Evolutionary conservation across 2,888 invertebrate genomes (phyloP).

Genomic region (Ophioninae sp.): DNA sequence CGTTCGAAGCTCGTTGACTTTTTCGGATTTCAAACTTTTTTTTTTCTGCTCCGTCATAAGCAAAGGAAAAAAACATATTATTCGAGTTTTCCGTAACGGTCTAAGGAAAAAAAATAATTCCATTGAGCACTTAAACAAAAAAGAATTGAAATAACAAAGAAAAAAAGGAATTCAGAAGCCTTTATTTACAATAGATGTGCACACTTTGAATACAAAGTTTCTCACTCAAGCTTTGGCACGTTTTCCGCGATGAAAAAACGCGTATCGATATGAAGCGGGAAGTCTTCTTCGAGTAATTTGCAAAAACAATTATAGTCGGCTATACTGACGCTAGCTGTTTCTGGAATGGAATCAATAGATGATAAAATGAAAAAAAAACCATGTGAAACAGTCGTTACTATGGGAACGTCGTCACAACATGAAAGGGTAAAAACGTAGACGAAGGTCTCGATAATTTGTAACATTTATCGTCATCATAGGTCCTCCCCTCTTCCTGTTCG

Average conservation of each 20-base stretch:
- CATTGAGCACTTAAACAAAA: no score
- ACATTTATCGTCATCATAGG: not conserved
- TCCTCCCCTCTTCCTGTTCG: not conserved
- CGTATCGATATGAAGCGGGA: not conserved
- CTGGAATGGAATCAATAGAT: slow-evolving; percentile 25
- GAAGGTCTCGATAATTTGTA: slow-evolving; percentile 7
- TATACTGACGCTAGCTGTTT: slow-evolving; percentile 25
- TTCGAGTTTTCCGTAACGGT: no score
- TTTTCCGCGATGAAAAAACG: not conserved
- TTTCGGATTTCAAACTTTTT: no score
- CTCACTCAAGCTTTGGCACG: no score
- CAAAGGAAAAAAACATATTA: no score
- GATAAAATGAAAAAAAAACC: slow-evolving; percentile 10
- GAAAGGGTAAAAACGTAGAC: slow-evolving; percentile 31
- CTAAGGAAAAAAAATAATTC: not conserved
- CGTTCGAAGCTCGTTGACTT: no score
- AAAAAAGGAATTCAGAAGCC: no score
- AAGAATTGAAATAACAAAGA: no score
- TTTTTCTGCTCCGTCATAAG: no score
- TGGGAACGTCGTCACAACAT: slow-evolving; percentile 52
- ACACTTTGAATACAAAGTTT: no score
- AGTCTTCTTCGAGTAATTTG: not conserved
- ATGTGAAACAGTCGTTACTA: slow-evolving; percentile 27
- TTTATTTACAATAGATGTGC: no score
- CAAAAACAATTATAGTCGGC: slow-evolving; percentile 6